Evolutionary conservation across 1,140 invertebrate genomes (phyloP), one percentile per base, ranked within the genome.

Genomic region (Anastatus disparis): DNA sequence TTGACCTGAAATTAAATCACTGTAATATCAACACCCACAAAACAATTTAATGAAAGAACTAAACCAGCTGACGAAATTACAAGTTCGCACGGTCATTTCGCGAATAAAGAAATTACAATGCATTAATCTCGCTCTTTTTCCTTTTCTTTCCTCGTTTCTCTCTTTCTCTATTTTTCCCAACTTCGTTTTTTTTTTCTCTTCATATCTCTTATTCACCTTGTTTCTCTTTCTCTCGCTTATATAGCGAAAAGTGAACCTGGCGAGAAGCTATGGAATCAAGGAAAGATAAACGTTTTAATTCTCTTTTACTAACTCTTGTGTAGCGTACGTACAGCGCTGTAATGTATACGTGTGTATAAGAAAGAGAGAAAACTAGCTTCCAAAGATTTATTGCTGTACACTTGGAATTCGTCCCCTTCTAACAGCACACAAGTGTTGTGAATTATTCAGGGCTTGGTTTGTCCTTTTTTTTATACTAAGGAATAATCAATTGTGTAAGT

Each of bases 201-300:
- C n/a, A n/a, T n/a, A n/a, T n/a, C n/a, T n/a, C n/a, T n/a, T n/a
- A n/a, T n/a, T n/a, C n/a, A n/a, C 13, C 24, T 29, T 17, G 44
- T 31, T 63, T 31, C 17, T 40, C 7, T n/a, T 29, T 35, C 44
- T 9, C 38, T 24, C n/a, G 3, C 1, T 17, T 26, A n/a, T 8
- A 12, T 2, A 29, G 8, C 17, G 44, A 35, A 35, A 29, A 50
- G 46, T 12, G 26, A 10, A 13, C 20, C 12, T 20, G 61, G 38
- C 9, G 7, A 40, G 35, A 58, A 10, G 15, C 20, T 64, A 20
- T 20, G n/a, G 24, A 63, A 66, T 31, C 63, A 44, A 26, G 38
- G 50, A 66, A 63, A 71, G 69, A 71, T 63, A 63, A 63, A 63
- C 48, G 50, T 53, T 63, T 64, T 63, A 55, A 58, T 59, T 71